These are phyloP conservation scores for Sapajus apella DNA, from an alignment of 2,113 vertebrate genomes.

Conservation along the genomic window DNA sequence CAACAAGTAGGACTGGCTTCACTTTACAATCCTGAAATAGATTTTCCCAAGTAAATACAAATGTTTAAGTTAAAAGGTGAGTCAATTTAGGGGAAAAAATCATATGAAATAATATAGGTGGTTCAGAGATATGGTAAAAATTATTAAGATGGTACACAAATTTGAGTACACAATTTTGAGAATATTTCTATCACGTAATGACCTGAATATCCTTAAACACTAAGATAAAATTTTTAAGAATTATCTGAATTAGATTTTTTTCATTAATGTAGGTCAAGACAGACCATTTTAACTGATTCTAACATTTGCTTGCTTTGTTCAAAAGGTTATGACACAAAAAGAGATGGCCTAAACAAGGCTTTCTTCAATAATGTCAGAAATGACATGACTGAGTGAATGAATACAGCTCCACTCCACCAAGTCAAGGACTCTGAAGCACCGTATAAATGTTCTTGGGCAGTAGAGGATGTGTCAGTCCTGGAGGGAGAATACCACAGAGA, in stretches of 20 bases:
- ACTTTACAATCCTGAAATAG: not conserved
- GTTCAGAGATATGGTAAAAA: not conserved
- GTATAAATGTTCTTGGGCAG: slow-evolving; percentile 46
- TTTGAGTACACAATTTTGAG: not conserved
- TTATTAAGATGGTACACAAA: not conserved
- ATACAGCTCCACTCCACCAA: slow-evolving; percentile 66
- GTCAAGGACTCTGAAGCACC: slow-evolving; percentile 49
- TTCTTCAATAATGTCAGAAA: slow-evolving; percentile 74
- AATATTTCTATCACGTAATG: not conserved
- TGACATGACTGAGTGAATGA: slow-evolving; percentile 64
- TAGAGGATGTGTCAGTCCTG: slow-evolving; percentile 45
- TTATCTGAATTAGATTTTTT: slow-evolving; percentile 36
- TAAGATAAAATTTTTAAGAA: slow-evolving; percentile 39
- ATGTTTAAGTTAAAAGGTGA: not conserved
- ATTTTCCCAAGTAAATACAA: not conserved
- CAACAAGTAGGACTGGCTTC: not conserved
- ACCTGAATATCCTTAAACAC: slow-evolving; percentile 43
- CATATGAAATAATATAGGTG: not conserved
- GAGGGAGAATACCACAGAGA: slow-evolving; percentile 53
- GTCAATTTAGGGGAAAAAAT: not conserved
- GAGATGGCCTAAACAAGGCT: slow-evolving; percentile 47
- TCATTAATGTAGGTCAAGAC: slow-evolving; percentile 33
- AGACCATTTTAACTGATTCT: slow-evolving; percentile 57
- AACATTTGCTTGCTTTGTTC: slow-evolving; percentile 71
- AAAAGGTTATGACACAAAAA: slow-evolving; percentile 64